Evolutionary conservation across 2,113 vertebrate genomes (phyloP).

Genomic region (Vidua chalybeata): DNA sequence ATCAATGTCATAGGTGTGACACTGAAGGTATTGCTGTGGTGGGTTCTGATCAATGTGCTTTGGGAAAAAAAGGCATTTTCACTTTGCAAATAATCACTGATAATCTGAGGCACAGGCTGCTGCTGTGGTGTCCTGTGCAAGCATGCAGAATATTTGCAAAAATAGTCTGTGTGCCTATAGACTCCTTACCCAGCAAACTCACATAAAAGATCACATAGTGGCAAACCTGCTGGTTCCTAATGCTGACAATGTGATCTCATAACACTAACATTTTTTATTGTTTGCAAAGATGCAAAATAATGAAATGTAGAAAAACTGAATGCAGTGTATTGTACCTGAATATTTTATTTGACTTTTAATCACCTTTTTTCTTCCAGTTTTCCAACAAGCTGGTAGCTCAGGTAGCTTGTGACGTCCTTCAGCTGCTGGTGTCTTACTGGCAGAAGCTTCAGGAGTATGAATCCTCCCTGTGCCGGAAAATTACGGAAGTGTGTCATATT

Average conservation of each 20-base stretch:
- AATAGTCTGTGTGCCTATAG: background rate
- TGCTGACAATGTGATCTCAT: background rate
- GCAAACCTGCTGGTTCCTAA: background rate
- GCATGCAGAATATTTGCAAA: background rate
- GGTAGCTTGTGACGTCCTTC: constrained; percentile 92
- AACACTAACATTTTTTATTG: rapidly evolving
- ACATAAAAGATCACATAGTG: rapidly evolving
- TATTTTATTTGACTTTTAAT: background rate
- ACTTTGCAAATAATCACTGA: background rate
- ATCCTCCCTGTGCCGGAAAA: constrained; percentile 86
- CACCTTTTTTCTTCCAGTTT: constrained; percentile 79
- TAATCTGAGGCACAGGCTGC: background rate
- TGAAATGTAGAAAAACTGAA: background rate
- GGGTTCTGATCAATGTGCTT: background rate
- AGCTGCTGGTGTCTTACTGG: constrained; percentile 93
- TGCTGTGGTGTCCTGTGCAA: background rate
- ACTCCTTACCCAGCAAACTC: background rate
- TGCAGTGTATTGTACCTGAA: background rate
- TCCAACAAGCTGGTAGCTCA: constrained; percentile 92
- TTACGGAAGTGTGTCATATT: constrained; percentile 85
- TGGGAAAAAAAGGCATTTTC: background rate
- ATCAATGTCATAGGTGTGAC: constrained; percentile 95
- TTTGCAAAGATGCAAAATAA: background rate
- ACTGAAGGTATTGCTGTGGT: constrained; percentile 83
- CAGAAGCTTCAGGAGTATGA: constrained; percentile 88